Conservation (phyloP, 2,888 invertebrate genomes). For the Acleris emargana region DNA sequence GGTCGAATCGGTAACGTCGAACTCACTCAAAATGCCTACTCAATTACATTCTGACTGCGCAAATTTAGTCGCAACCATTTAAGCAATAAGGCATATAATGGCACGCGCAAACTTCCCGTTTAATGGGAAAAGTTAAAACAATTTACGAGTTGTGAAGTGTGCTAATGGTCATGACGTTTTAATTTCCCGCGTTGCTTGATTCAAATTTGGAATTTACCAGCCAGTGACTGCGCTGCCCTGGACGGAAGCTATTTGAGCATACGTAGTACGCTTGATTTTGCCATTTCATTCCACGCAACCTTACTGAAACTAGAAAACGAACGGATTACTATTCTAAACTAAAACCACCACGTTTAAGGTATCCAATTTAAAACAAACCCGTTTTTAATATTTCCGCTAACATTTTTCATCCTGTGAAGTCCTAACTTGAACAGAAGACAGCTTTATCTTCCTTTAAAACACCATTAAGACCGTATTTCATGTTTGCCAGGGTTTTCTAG, state of each 20-base stretch:
- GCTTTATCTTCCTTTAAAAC: slow-evolving; percentile 31
- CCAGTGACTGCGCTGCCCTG: slow-evolving; percentile 3
- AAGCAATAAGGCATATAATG: slow-evolving; percentile 52
- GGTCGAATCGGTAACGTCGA: slow-evolving; percentile 43
- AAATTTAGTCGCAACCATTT: slow-evolving; percentile 41
- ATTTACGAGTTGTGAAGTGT: slow-evolving; percentile 61
- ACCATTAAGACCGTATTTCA: slow-evolving; percentile 30
- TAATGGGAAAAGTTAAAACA: slow-evolving; percentile 71
- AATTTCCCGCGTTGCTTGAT: slow-evolving; percentile 53
- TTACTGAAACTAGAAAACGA: background rate
- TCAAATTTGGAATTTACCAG: slow-evolving; percentile 24
- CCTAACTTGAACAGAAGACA: slow-evolving; percentile 10
- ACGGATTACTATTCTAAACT: background rate
- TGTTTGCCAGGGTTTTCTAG: slow-evolving; percentile 21
- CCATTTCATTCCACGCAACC: background rate
- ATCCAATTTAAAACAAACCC: slow-evolving; percentile 1
- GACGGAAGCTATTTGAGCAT: slow-evolving; percentile 8
- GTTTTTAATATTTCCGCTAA: slow-evolving; percentile 20
- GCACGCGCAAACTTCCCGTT: slow-evolving; percentile 47
- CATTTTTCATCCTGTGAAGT: slow-evolving; percentile 25
- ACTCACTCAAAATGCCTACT: slow-evolving; percentile 37
- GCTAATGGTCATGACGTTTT: slow-evolving; percentile 68
- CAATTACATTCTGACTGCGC: slow-evolving; percentile 36
- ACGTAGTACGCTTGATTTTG: background rate
- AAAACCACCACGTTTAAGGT: background rate